Evolutionary conservation across 2,113 vertebrate genomes (phyloP).

Genomic region (Calyptommatus sinebrachiatus): DNA sequence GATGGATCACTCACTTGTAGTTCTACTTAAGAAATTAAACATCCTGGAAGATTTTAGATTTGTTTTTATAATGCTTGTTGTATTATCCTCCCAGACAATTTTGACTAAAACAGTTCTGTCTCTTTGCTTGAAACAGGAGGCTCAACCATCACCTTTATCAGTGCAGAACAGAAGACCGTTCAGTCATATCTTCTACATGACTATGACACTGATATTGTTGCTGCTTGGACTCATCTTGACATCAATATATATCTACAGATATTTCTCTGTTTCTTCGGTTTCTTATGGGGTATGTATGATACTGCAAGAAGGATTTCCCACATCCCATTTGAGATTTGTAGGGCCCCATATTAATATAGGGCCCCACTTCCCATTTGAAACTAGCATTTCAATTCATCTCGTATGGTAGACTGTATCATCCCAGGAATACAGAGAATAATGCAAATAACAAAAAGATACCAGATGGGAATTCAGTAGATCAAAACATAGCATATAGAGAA

Average conservation of each 20-base stretch:
- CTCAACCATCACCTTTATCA: slow-evolving; percentile 60
- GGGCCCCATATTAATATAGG: background rate
- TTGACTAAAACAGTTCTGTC: accelerated
- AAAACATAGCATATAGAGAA: too few species aligned
- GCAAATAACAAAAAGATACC: too few species aligned
- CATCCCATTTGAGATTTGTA: background rate
- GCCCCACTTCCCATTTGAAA: too few species aligned
- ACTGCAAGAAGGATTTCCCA: background rate
- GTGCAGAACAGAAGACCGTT: slow-evolving; percentile 72
- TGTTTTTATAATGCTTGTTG: too few species aligned
- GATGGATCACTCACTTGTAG: background rate
- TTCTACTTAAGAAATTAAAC: background rate
- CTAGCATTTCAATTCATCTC: background rate
- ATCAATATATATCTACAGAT: slow-evolving; percentile 90
- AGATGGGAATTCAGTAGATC: too few species aligned
- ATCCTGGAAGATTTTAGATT: background rate
- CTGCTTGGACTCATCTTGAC: slow-evolving; percentile 88
- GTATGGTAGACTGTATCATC: background rate
- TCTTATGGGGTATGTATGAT: slow-evolving; percentile 71
- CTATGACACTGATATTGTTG: slow-evolving; percentile 83
- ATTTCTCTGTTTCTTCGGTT: slow-evolving; percentile 80
- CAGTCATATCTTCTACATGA: slow-evolving; percentile 87
- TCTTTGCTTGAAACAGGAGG: slow-evolving; percentile 61
- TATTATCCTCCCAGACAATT: background rate
- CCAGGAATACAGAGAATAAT: background rate